Percentiles rank a stretch among this genome's conserved stretches.
phyloP scores from a whole-genome alignment of 2,113 vertebrate genomes.

The Thomomys bottae region DNA sequence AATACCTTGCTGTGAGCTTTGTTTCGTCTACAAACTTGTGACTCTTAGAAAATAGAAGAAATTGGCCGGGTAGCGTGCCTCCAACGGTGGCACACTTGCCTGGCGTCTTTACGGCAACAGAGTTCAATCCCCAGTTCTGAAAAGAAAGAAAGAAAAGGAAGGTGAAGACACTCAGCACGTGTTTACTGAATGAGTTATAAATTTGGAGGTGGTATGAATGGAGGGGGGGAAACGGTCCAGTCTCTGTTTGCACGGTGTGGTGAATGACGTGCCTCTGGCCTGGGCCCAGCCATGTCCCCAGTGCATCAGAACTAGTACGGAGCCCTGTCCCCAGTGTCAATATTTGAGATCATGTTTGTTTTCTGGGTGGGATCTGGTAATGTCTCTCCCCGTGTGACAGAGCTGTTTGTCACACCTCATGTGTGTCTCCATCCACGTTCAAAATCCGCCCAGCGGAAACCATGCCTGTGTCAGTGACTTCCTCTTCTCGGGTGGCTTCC shows the following conservation, averaged over 20 bases:
- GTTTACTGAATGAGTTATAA: conserved; percentile 37
- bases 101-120: too few species aligned
- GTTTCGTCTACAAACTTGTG: background rate
- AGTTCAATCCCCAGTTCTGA: background rate
- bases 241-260: background rate
- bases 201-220: conserved; percentile 22
- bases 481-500: conserved; percentile 14
- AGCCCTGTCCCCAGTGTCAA: conserved; percentile 16
- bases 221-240: conserved; percentile 1
- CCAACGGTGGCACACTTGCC: too few species aligned
- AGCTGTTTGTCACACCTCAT: conserved; percentile 32
- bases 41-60: background rate
- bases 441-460: conserved; percentile 32
- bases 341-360: conserved; percentile 43
- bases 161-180: conserved; percentile 2
- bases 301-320: conserved; percentile 39
- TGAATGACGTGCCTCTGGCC: background rate
- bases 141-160: background rate
- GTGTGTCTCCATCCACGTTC: background rate
- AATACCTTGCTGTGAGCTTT: background rate
- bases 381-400: background rate
- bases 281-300: background rate
- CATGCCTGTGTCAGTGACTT: conserved; percentile 2
- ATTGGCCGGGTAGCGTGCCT: background rate
- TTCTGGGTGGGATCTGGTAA: conserved; percentile 48